Conservation (phyloP, 2,888 invertebrate genomes). For the Idaea aversata region DNA sequence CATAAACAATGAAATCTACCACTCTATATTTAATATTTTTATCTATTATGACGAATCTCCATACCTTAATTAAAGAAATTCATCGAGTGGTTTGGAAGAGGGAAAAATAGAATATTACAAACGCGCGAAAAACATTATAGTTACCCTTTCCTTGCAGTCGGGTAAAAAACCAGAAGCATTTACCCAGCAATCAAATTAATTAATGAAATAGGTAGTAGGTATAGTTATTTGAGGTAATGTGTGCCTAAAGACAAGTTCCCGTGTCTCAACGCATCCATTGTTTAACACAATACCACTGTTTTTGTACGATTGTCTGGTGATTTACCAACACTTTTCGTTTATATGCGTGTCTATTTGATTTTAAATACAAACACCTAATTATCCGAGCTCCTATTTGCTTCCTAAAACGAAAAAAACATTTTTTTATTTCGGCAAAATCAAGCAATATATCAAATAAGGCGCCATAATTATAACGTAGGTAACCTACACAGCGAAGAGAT, state of each 20-base stretch:
- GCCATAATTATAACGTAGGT: too few relatives aligned
- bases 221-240: constrained; percentile 2
- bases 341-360: not conserved
- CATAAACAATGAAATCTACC: too few relatives aligned
- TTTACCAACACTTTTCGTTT: not conserved
- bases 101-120: too few relatives aligned
- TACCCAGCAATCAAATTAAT: constrained; percentile 7
- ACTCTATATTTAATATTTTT: too few relatives aligned
- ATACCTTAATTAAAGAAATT: too few relatives aligned
- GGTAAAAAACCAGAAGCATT: not conserved
- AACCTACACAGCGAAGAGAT: too few relatives aligned
- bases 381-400: not conserved
- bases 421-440: too few relatives aligned
- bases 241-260: not conserved
- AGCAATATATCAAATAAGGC: too few relatives aligned
- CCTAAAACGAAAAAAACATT: too few relatives aligned
- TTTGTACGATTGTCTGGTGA: not conserved
- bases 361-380: not conserved
- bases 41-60: too few relatives aligned
- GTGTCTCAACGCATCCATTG: not conserved
- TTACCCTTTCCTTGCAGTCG: not conserved
- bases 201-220: constrained; percentile 6
- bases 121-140: too few relatives aligned
- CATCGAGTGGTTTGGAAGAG: too few relatives aligned
- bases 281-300: not conserved